Evolutionary conservation across 2,113 vertebrate genomes (phyloP), one percentile per base, ranked within the genome.

Genomic region (Loxodonta africana): DNA sequence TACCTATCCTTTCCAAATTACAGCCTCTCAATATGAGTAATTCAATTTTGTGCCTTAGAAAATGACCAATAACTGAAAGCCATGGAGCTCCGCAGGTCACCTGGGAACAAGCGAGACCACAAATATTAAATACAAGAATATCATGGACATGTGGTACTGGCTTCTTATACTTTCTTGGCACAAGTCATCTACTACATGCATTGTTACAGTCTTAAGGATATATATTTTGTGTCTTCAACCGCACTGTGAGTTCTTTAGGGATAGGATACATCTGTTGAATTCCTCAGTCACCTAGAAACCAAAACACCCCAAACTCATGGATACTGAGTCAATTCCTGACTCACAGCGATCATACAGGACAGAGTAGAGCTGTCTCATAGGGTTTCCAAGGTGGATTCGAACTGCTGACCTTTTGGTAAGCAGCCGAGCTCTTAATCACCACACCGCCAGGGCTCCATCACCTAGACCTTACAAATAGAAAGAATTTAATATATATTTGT

Each of bases 171-270:
- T 62, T 57, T 81, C 41, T 88, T 51, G 53, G 37, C 18, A 76
- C 26, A 77, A 41, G 53, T n/a, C 10, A 0, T 51, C 90, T 37
- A 73, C 51, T 48, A 33, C 85, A 25, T 74, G 4, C 71, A 15
- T 78, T 83, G 76, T 77, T 85, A 74, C 6, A 51, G 76, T 76
- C 60, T 80, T 74, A 77, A 87, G 88, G 73, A 33, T 46, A 71
- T 26, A 46, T n/a, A 69, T 3, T 85, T 37, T 74, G 1, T 95
- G 44, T 95, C 74, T 30, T 69, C n/a, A 51, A 74, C 63, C 48
- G 85, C 74, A 86, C 5, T 83, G 21, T 71, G 12, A 94, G 23
- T 90, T 93, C 57, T 87, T 92, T 57, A 94, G 26, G 28, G 81
- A 41, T 37, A 84, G 37, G n/a, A 76, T 26, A 78, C 2, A 2